These are phyloP conservation scores for Catocala sponsa DNA, from an alignment of 2,888 invertebrate species.

Conservation along the genomic window DNA sequence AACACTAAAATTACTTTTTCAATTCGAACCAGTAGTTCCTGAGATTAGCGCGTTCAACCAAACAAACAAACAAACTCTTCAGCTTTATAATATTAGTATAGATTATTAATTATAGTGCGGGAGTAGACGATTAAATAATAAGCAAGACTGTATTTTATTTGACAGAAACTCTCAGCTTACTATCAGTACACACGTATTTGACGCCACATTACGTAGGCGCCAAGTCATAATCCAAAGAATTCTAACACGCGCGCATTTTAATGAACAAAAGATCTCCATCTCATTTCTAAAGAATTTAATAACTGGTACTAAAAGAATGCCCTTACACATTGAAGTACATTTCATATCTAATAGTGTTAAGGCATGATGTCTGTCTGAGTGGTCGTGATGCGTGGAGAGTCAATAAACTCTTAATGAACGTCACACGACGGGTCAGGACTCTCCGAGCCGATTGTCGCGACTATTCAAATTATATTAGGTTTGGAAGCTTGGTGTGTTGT, in stretches of 20 bases:
- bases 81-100: too few species aligned
- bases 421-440: conserved; percentile 12
- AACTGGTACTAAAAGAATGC: conserved; percentile 15
- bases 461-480: not conserved
- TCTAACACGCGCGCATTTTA: not conserved
- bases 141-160: too few species aligned
- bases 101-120: too few species aligned
- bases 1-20: too few species aligned
- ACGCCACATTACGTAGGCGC: too few species aligned
- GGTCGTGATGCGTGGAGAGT: conserved; percentile 48
- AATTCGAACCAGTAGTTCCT: too few species aligned
- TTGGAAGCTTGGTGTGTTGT: not conserved
- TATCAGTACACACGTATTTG: too few species aligned
- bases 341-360: conserved; percentile 25
- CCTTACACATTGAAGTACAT: not conserved
- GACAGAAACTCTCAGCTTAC: too few species aligned
- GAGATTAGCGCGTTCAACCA: too few species aligned
- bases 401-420: conserved; percentile 54
- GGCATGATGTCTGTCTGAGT: conserved; percentile 23
- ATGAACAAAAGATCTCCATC: not conserved
- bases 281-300: conserved; percentile 19
- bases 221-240: too few species aligned
- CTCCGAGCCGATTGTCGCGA: conserved; percentile 15
- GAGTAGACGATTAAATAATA: too few species aligned
- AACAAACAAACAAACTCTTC: too few species aligned